Percentiles rank a stretch among this genome's conserved stretches.
These are phyloP conservation scores for Acanthornis magna DNA, from an alignment of 2,797 vertebrate species.

Conservation along the genomic window DNA sequence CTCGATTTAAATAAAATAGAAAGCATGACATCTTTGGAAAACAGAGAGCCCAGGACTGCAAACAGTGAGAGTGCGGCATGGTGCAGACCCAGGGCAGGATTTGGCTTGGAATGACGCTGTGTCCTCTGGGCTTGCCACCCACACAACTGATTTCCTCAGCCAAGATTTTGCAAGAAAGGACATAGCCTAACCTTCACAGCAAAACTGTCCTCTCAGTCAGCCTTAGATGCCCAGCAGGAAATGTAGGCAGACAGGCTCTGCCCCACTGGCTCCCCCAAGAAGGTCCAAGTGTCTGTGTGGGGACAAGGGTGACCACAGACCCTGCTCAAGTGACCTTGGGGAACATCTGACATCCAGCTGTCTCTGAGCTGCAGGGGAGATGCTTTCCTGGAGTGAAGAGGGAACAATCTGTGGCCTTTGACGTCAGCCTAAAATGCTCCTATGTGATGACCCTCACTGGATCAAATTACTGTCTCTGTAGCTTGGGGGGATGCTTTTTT, in stretches of 20 bases:
- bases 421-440: background rate
- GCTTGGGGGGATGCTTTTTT: background rate
- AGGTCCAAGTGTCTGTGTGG: background rate
- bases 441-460: background rate
- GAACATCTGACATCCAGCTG: background rate
- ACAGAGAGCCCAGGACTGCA: fast-evolving
- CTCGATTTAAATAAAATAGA: background rate
- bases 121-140: background rate
- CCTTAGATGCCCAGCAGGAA: background rate
- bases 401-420: background rate
- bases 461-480: background rate
- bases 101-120: background rate
- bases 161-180: background rate
- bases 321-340: background rate
- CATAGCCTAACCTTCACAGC: background rate
- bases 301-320: background rate
- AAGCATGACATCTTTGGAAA: background rate
- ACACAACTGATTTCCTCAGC: background rate
- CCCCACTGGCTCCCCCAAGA: background rate
- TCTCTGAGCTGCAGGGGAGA: background rate
- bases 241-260: background rate
- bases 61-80: fast-evolving
- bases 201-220: background rate
- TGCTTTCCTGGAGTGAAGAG: background rate
- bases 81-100: background rate